phyloP scores from a whole-genome alignment of 2,797 vertebrate genomes.

The Dermochelys coriacea region DNA sequence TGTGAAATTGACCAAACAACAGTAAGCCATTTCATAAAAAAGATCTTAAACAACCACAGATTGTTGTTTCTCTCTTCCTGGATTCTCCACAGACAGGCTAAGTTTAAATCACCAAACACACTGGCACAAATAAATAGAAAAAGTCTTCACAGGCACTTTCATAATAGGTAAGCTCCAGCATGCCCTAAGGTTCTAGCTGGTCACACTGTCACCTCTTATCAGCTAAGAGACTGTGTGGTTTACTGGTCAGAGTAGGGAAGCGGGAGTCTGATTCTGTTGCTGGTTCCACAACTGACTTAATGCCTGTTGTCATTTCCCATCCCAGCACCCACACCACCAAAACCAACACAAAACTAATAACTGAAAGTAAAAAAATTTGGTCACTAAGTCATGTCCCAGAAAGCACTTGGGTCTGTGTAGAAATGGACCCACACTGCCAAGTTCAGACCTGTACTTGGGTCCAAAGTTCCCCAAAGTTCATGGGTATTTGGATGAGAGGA shows the following conservation, averaged over 20 bases:
- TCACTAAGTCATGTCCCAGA: neutral
- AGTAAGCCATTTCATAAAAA: rapidly evolving
- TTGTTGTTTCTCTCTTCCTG: neutral
- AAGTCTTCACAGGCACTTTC: neutral
- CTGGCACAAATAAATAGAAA: neutral
- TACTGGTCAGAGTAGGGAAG: neutral
- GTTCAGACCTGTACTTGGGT: neutral
- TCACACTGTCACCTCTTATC: neutral
- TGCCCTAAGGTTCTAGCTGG: neutral
- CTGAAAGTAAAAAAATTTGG: neutral
- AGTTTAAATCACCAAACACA: no score
- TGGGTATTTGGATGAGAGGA: neutral
- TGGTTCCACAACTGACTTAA: neutral
- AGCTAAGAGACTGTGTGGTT: neutral
- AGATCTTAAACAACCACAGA: neutral
- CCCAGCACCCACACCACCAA: neutral
- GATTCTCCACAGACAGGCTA: neutral
- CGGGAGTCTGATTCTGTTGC: neutral
- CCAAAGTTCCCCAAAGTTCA: neutral
- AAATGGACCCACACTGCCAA: neutral
- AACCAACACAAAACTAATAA: neutral
- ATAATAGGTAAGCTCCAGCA: neutral
- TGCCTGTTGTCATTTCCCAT: neutral
- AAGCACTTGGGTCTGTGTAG: neutral
- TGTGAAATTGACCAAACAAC: neutral